Evolutionary conservation across 2,113 vertebrate species (phyloP).

Genomic region (Grammomys surdaster): DNA sequence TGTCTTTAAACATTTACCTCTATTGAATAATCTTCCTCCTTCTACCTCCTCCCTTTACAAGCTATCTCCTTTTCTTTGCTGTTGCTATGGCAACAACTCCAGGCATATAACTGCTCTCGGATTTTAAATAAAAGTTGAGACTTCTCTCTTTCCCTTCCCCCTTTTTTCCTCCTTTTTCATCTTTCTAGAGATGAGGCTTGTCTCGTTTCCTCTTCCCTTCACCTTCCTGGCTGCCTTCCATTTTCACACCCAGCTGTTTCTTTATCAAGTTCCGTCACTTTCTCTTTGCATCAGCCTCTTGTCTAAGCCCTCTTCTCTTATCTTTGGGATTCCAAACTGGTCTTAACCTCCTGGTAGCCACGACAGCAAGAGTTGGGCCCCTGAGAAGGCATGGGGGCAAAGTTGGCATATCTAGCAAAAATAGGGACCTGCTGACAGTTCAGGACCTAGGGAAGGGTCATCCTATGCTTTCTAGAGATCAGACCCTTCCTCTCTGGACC

Average conservation of each 20-base stretch:
- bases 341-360: slow-evolving; percentile 74
- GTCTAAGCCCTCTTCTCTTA: slow-evolving; percentile 29
- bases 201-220: slow-evolving; percentile 43
- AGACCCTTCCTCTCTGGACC: not conserved
- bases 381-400: slow-evolving; percentile 35
- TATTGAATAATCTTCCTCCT: slow-evolving; percentile 75
- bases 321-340: slow-evolving; percentile 57
- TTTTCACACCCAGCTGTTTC: not conserved
- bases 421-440: not conserved
- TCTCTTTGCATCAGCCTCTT: slow-evolving; percentile 64
- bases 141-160: slow-evolving; percentile 68
- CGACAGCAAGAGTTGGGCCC: slow-evolving; percentile 56
- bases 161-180: not conserved
- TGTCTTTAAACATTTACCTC: slow-evolving; percentile 85
- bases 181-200: slow-evolving; percentile 62
- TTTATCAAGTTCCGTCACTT: slow-evolving; percentile 53
- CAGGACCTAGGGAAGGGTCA: not conserved
- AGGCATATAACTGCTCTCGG: slow-evolving; percentile 84
- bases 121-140: slow-evolving; percentile 88
- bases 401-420: slow-evolving; percentile 5
- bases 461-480: not conserved
- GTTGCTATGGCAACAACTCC: slow-evolving; percentile 86
- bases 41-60: slow-evolving; percentile 70
- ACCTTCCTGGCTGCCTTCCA: slow-evolving; percentile 26
- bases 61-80: slow-evolving; percentile 82